phyloP scores from a whole-genome alignment of 1,140 invertebrate species.

The Portunus trituberculatus region DNA sequence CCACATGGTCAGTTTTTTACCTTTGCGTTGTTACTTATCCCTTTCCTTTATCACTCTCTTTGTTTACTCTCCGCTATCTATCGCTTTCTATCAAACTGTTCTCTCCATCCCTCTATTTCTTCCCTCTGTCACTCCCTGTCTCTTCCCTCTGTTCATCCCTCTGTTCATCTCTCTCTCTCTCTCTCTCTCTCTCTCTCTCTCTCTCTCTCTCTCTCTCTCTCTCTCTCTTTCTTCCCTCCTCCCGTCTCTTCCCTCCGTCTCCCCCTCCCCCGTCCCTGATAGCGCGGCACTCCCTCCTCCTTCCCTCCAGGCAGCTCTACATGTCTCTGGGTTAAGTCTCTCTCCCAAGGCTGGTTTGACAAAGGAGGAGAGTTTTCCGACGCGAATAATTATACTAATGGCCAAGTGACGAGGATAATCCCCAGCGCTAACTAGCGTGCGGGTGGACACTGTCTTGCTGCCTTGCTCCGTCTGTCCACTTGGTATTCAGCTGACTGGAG shows the following conservation, averaged over 20 bases:
- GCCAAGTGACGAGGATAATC: not conserved
- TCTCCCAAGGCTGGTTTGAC: not conserved
- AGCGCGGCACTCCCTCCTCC: not conserved
- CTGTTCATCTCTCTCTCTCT: no score
- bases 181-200: no score
- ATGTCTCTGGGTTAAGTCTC: not conserved
- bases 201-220: not conserved
- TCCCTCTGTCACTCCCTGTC: not conserved
- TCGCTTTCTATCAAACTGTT: not conserved
- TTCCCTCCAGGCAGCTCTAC: not conserved
- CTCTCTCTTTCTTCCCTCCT: not conserved
- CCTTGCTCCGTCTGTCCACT: not conserved
- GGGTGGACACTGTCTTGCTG: not conserved
- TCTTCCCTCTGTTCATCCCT: no score
- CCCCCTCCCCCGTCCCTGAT: not conserved
- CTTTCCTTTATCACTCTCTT: not conserved
- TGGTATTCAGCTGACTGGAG: not conserved
- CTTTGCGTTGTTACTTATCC: no score
- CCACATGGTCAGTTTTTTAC: not conserved
- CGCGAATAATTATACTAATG: slow-evolving; percentile 7
- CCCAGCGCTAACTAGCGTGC: not conserved
- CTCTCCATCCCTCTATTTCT: not conserved
- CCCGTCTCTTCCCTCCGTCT: not conserved
- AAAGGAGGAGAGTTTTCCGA: not conserved
- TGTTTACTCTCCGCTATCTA: not conserved